A percentile compares a stretch with the other conserved stretches of the same genome.
Evolutionary conservation across 2,888 invertebrate species (phyloP).

Genomic region (Neoaliturus tenellus): DNA sequence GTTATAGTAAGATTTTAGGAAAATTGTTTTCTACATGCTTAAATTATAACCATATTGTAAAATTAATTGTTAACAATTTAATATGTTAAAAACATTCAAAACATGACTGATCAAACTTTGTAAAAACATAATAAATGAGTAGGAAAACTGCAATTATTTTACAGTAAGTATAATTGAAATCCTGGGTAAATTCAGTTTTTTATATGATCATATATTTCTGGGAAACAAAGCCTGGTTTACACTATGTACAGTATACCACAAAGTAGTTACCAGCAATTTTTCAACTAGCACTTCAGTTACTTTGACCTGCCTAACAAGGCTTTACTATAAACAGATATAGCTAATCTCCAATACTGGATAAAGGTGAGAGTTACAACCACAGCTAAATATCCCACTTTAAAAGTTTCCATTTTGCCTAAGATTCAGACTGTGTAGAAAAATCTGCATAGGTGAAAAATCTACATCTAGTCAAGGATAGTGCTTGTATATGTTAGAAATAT

Average conservation of each 20-base stretch:
- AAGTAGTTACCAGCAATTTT: no score
- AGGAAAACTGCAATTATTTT: neutral
- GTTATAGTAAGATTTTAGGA: no score
- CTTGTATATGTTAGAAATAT: neutral
- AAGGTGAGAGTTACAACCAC: neutral
- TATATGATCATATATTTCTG: neutral
- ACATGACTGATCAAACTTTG: neutral
- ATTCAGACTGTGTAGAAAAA: neutral
- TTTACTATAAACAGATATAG: neutral
- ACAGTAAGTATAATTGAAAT: neutral
- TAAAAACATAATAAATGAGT: neutral
- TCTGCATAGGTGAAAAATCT: conserved; percentile 11
- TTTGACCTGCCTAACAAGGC: no score
- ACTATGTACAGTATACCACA: no score
- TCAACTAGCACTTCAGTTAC: no score
- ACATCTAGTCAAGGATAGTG: neutral
- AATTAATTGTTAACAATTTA: no score
- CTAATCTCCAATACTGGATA: neutral
- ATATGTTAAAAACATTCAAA: neutral
- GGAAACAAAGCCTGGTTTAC: no score
- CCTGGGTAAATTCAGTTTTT: neutral
- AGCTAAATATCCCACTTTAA: neutral
- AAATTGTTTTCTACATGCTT: no score
- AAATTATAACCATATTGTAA: no score
- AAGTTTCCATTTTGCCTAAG: neutral